These are phyloP conservation scores for Hyla sarda DNA, from an alignment of 2,113 vertebrate genomes.

Conservation along the genomic window DNA sequence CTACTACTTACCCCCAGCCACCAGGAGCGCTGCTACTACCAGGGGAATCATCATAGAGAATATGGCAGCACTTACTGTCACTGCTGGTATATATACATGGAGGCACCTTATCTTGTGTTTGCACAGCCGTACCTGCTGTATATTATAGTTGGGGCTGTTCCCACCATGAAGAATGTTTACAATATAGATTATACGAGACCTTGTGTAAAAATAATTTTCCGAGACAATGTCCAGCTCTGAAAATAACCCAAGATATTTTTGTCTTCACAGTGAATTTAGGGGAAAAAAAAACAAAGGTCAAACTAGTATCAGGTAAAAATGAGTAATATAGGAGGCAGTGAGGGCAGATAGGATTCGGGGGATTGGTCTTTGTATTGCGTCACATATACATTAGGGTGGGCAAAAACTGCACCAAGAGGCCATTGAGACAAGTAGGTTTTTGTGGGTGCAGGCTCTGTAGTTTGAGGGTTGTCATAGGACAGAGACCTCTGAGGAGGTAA, in stretches of 20 bases:
- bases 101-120: neutral
- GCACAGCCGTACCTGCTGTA: neutral
- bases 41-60: neutral
- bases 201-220: neutral
- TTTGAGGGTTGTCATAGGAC: neutral
- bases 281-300: neutral
- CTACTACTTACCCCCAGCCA: neutral
- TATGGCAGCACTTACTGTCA: no score
- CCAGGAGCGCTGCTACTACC: neutral
- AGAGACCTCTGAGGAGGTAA: neutral
- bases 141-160: neutral
- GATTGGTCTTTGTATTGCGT: no score
- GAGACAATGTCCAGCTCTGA: neutral
- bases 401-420: no score
- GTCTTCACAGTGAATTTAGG: neutral
- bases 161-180: neutral
- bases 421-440: no score
- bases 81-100: neutral
- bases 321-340: neutral
- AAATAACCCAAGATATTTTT: neutral
- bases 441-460: no score
- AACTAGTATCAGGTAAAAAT: neutral
- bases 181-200: neutral
- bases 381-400: no score
- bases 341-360: no score